These are phyloP conservation scores for Nycteola revayana DNA, from an alignment of 2,888 invertebrate genomes.

Conservation along the genomic window DNA sequence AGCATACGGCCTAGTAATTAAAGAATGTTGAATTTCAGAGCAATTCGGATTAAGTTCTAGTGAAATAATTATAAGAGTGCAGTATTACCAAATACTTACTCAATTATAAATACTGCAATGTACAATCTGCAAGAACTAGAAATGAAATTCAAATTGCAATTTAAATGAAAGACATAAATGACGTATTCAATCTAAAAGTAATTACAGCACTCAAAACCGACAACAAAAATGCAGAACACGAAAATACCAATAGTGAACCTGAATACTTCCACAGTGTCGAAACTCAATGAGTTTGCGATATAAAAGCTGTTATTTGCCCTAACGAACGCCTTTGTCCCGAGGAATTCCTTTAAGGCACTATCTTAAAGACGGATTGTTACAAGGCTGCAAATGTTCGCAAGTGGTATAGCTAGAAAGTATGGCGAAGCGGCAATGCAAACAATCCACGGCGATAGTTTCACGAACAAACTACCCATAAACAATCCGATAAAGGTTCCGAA, in stretches of 20 bases:
- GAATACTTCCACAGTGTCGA: constrained; percentile 38
- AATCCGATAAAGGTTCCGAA: constrained; percentile 36
- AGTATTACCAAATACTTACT: too few species aligned
- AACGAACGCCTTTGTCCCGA: constrained; percentile 50
- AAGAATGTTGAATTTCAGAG: neutral
- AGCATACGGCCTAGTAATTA: too few species aligned
- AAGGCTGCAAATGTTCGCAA: constrained; percentile 31
- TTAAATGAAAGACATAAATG: too few species aligned
- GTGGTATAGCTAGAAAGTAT: constrained; percentile 17
- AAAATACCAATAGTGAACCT: constrained; percentile 17
- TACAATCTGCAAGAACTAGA: too few species aligned
- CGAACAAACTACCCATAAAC: constrained; percentile 33
- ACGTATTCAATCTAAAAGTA: too few species aligned
- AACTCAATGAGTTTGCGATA: constrained; percentile 39
- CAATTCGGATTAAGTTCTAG: too few species aligned
- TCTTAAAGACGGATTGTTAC: constrained; percentile 41
- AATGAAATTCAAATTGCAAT: too few species aligned
- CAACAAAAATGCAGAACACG: constrained; percentile 8
- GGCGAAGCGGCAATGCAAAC: constrained; percentile 36
- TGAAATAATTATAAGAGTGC: too few species aligned
- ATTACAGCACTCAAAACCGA: neutral
- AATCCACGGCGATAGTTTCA: constrained; percentile 28
- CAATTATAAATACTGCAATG: too few species aligned
- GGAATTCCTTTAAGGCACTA: constrained; percentile 36
- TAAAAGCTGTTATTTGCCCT: constrained; percentile 51